phyloP scores from a whole-genome alignment of 2,113 vertebrate species.

The Oncorhynchus kisutch region DNA sequence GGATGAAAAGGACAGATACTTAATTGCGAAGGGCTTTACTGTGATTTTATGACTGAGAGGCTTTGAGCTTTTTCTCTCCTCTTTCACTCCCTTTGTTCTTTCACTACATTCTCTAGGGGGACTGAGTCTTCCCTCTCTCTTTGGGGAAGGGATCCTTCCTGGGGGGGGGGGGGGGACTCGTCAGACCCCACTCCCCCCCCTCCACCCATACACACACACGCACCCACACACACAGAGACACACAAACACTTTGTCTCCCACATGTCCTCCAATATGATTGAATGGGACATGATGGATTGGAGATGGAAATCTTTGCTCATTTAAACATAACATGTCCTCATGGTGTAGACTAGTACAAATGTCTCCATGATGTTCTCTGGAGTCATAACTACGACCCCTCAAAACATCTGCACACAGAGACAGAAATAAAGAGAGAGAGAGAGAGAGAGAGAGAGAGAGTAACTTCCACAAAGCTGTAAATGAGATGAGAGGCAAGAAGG shows the following conservation, averaged over 20 bases:
- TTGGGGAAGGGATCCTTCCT: background rate
- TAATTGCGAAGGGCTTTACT: background rate
- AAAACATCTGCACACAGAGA: background rate
- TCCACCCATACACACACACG: too few species aligned
- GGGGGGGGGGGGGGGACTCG: too few species aligned
- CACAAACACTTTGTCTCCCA: background rate
- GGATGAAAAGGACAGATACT: background rate
- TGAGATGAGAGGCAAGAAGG: too few species aligned
- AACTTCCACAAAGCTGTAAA: too few species aligned
- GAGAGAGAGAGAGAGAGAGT: too few species aligned
- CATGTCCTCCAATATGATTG: background rate
- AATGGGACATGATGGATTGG: slow-evolving; percentile 5
- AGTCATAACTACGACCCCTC: background rate
- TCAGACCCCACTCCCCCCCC: too few species aligned
- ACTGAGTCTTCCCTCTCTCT: slow-evolving; percentile 5
- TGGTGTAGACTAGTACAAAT: background rate
- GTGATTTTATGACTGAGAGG: background rate
- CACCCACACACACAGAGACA: background rate
- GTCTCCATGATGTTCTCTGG: background rate
- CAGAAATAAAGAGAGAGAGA: too few species aligned
- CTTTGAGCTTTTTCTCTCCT: background rate
- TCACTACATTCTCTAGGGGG: slow-evolving; percentile 19
- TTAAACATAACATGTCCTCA: background rate
- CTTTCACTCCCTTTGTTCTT: slow-evolving; percentile 36
- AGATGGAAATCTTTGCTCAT: background rate